phyloP scores from a whole-genome alignment of 1,140 invertebrate species.

The Saccostrea glomerata region DNA sequence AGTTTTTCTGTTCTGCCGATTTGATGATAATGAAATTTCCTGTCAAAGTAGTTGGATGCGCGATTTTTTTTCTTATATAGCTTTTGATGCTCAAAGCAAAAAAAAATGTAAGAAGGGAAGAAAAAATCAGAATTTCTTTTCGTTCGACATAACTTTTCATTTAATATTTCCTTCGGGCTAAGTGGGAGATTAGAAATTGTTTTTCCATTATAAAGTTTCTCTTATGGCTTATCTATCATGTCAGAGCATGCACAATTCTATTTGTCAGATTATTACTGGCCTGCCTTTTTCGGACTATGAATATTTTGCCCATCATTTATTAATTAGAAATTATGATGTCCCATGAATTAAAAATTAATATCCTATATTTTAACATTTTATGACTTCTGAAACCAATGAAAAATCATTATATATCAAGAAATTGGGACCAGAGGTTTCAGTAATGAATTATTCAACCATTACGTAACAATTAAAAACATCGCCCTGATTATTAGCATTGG shows the following conservation, averaged over 20 bases:
- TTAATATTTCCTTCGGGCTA: background rate
- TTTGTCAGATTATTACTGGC: background rate
- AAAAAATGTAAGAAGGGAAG: background rate
- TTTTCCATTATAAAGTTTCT: background rate
- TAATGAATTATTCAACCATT: background rate
- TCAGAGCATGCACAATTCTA: background rate
- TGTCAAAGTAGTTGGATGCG: background rate
- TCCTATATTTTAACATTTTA: background rate
- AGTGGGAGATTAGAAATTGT: background rate
- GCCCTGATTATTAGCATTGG: background rate
- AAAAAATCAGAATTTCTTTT: slow-evolving; percentile 6
- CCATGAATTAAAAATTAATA: background rate
- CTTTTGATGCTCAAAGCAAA: background rate
- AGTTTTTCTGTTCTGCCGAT: background rate
- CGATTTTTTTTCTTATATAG: background rate
- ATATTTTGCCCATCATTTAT: background rate
- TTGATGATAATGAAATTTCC: slow-evolving; percentile 7
- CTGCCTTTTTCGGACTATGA: background rate
- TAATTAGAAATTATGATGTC: background rate
- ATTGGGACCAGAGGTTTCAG: background rate
- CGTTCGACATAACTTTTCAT: slow-evolving; percentile 8
- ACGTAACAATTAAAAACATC: background rate
- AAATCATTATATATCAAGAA: background rate
- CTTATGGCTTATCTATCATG: background rate
- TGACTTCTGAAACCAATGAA: background rate